Evolutionary conservation across 2,888 invertebrate genomes (phyloP).

Genomic region (Punctoribates punctum): DNA sequence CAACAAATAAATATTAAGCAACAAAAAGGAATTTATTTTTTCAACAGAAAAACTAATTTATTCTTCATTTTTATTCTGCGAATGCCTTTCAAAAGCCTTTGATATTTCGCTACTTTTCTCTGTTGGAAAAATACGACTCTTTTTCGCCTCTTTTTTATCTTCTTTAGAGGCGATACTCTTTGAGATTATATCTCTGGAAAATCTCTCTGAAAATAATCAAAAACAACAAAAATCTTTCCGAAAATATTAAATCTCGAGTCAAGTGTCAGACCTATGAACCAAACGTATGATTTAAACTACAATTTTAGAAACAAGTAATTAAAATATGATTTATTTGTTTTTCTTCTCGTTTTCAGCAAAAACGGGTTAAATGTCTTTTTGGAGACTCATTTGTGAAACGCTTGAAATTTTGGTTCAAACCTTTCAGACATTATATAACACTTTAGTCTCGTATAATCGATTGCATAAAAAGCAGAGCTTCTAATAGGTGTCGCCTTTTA

Average conservation of each 20-base stretch:
- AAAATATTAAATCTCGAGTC: not conserved
- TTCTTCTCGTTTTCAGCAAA: too few relatives aligned
- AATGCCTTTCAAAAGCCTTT: too few relatives aligned
- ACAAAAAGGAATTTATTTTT: not conserved
- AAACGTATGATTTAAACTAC: not conserved
- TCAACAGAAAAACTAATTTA: slow-evolving; percentile 3
- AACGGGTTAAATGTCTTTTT: too few relatives aligned
- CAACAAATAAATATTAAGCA: not conserved
- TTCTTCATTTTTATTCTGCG: not conserved
- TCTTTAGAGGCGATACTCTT: slow-evolving; percentile 2
- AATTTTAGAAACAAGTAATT: too few relatives aligned
- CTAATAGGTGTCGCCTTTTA: slow-evolving; percentile 8
- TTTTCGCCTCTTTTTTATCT: not conserved
- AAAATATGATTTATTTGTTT: too few relatives aligned
- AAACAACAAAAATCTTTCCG: not conserved
- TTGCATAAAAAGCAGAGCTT: not conserved
- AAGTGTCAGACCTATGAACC: not conserved
- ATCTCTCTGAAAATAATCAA: not conserved
- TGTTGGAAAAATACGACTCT: not conserved
- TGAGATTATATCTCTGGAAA: not conserved
- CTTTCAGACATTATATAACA: too few relatives aligned
- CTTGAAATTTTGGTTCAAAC: too few relatives aligned
- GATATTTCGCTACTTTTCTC: too few relatives aligned
- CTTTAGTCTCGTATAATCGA: not conserved
- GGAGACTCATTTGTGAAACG: too few relatives aligned